Evolutionary conservation across 2,888 invertebrate species (phyloP).

Genomic region (Tachina lurida): DNA sequence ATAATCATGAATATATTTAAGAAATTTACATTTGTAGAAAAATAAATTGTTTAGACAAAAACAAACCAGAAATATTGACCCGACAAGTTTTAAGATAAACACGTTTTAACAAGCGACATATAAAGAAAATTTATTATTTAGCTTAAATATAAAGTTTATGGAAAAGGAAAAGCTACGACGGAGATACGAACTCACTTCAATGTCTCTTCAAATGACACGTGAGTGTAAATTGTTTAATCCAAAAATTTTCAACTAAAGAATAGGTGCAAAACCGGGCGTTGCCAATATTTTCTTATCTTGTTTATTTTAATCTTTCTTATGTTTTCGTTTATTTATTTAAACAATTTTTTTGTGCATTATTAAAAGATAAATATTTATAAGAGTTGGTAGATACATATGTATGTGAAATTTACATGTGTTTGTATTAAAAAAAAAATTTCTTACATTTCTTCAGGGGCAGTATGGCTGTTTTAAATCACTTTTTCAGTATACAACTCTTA

Average conservation of each 20-base stretch:
- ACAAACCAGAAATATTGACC: not conserved
- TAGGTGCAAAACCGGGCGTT: conserved; percentile 10
- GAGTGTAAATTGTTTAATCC: conserved; percentile 10
- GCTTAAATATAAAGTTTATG: conserved; percentile 9
- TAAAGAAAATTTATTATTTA: conserved; percentile 7
- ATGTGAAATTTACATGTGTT: not conserved
- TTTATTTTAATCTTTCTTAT: conserved; percentile 15
- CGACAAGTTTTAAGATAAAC: conserved; percentile 19
- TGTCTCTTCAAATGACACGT: not conserved
- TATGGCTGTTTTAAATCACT: conserved; percentile 1
- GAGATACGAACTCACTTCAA: not conserved
- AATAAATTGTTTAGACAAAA: not conserved
- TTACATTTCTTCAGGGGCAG: conserved; percentile 2
- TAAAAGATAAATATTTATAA: conserved; percentile 1
- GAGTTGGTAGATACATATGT: not conserved
- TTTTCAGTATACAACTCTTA: not conserved
- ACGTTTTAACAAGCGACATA: conserved; percentile 21
- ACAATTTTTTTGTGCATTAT: conserved; percentile 39
- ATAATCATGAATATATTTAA: conserved; percentile 15
- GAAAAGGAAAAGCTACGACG: not conserved
- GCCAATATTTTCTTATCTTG: conserved; percentile 12
- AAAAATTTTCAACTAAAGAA: not conserved
- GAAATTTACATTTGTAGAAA: not conserved
- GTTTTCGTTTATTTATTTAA: conserved; percentile 22
- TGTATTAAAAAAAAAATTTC: too few relatives aligned